A percentile compares a stretch with the other conserved stretches of the same genome.
Evolutionary conservation across 2,113 vertebrate species (phyloP).

Genomic region (Micromys minutus): DNA sequence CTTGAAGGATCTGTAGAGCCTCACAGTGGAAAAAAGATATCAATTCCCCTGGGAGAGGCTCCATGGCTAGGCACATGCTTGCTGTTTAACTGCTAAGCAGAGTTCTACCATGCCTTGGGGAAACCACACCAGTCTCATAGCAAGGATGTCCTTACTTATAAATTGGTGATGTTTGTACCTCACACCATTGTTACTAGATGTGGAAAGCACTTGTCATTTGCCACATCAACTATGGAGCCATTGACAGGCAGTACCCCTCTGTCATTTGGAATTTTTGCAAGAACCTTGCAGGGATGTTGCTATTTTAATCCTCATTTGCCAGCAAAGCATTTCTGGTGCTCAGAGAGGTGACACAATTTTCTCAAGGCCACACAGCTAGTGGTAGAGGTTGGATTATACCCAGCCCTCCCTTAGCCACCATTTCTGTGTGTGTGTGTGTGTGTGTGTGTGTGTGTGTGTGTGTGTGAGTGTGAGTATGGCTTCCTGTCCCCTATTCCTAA

Average conservation of each 20-base stretch:
- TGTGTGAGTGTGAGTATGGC: too few species aligned
- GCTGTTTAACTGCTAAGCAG: fast-evolving
- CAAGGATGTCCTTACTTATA: neutral
- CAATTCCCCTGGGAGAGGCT: fast-evolving
- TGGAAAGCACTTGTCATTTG: too few species aligned
- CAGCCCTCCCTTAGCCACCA: neutral
- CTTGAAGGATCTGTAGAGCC: neutral
- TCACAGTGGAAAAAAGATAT: neutral
- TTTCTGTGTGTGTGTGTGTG: neutral
- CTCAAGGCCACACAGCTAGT: neutral
- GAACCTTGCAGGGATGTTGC: fast-evolving
- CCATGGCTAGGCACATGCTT: fast-evolving
- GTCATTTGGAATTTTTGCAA: neutral
- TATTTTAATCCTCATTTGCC: neutral
- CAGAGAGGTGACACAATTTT: neutral
- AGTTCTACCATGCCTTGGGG: neutral
- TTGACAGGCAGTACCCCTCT: fast-evolving
- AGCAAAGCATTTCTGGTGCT: neutral
- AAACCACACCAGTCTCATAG: neutral
- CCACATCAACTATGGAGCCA: too few species aligned
- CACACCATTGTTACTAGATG: neutral
- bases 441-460: neutral
- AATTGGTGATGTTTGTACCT: neutral
- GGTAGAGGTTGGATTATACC: neutral
- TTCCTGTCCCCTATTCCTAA: neutral